phyloP scores from a whole-genome alignment of 2,797 vertebrate species.

The Melanotaenia trifasciata region DNA sequence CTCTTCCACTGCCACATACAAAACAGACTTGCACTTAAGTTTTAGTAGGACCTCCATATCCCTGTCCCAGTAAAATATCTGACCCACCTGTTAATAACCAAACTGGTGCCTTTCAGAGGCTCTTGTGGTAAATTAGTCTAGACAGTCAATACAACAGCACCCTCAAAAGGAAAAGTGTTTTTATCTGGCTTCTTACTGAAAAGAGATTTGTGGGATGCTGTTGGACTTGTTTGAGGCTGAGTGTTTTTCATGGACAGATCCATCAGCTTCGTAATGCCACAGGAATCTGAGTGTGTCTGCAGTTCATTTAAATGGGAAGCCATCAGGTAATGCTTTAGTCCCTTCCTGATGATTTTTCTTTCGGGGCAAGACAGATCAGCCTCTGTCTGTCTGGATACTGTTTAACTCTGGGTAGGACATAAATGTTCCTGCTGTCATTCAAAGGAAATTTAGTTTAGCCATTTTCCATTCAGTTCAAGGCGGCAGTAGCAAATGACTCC shows the following conservation, averaged over 20 bases:
- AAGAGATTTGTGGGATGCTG: conserved; percentile 53
- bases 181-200: conserved; percentile 52
- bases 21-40: conserved; percentile 60
- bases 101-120: conserved; percentile 50
- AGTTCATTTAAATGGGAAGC: conserved; percentile 47
- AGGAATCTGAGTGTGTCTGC: conserved; percentile 60
- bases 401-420: conserved; percentile 59
- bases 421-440: conserved; percentile 62
- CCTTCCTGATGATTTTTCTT: conserved; percentile 35
- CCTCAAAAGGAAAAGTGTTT: conserved; percentile 57
- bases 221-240: conserved; percentile 48
- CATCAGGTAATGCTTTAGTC: conserved; percentile 55
- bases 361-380: conserved; percentile 55
- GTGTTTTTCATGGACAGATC: conserved; percentile 62
- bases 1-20: conserved; percentile 48
- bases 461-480: conserved; percentile 59
- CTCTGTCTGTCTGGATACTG: conserved; percentile 62
- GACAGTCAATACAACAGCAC: conserved; percentile 62
- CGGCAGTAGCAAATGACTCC: conserved; percentile 47
- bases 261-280: conserved; percentile 46
- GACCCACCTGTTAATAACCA: conserved; percentile 77
- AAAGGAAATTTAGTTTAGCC: conserved; percentile 59
- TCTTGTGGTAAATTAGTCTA: conserved; percentile 70
- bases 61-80: conserved; percentile 75
- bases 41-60: conserved; percentile 61